Evolutionary conservation across 2,888 invertebrate genomes (phyloP).

Genomic region (Eurytoma adleriae): DNA sequence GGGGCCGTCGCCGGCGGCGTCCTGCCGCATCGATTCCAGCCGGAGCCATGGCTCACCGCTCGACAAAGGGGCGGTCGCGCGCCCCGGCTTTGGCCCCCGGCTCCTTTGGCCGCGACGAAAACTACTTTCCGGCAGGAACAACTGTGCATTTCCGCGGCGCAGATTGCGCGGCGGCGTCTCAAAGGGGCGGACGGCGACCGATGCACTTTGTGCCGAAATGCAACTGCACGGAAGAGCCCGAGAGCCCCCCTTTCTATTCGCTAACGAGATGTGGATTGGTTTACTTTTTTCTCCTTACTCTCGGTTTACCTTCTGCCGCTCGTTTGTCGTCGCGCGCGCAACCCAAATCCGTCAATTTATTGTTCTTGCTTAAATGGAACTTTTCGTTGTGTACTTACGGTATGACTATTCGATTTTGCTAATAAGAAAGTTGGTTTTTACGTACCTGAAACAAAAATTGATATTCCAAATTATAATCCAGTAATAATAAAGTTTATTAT

Average conservation of each 20-base stretch:
- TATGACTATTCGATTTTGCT: too few species aligned
- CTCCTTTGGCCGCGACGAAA: conserved; percentile 15
- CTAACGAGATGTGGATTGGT: conserved; percentile 43
- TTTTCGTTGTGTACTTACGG: too few species aligned
- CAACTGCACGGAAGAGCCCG: conserved; percentile 34
- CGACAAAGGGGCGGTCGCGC: conserved; percentile 37
- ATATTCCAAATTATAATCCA: too few species aligned
- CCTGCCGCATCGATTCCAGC: conserved; percentile 40
- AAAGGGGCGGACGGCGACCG: background rate
- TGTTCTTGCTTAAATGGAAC: too few species aligned
- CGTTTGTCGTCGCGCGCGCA: too few species aligned
- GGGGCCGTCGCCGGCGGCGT: background rate
- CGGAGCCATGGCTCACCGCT: conserved; percentile 35
- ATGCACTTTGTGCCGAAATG: conserved; percentile 35
- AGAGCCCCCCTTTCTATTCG: background rate
- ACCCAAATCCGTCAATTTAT: too few species aligned
- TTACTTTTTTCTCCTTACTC: background rate
- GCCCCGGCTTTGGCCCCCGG: background rate
- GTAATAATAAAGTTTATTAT: too few species aligned
- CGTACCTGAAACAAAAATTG: too few species aligned
- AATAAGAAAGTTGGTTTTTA: too few species aligned
- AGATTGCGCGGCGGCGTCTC: conserved; percentile 20
- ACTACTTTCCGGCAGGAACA: conserved; percentile 23
- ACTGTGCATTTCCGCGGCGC: conserved; percentile 34
- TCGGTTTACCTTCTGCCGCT: background rate